Evolutionary conservation across 1,140 invertebrate species (phyloP), one percentile per base, ranked within the genome.

Genomic region (Rhysida immarginata): DNA sequence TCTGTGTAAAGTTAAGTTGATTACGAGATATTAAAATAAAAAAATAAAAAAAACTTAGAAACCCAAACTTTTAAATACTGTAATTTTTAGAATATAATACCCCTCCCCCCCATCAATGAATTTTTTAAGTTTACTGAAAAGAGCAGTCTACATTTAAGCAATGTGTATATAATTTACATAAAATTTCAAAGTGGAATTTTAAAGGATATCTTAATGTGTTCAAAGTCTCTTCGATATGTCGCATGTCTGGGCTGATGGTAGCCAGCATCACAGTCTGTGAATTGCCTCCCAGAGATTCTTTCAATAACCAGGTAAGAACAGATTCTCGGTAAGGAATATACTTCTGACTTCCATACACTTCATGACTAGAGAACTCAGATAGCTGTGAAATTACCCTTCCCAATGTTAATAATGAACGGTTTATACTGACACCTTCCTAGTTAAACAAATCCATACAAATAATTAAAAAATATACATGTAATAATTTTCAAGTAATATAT

Each of bases 401-500:
- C 57, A 91, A 69, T 1, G 84, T 87, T n/a, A 87, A 68, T 43
- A 90, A 70, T 0, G 82, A 84, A 65, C 81, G 81, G 69, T 85
- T 85, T 60, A 85, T 86, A 52, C 76, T 81, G 24, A 86, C 82
- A 25, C 85, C 85, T 76, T 89, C 85, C 78, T 81, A 61, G n/a
- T 61, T 64, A 59, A 56, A 49, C 53, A 53, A 55, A n/a, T n/a
- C n/a, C n/a, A n/a, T n/a, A n/a, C n/a, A n/a, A n/a, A n/a, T n/a
- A n/a, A n/a, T n/a, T n/a, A n/a, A n/a, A n/a, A n/a, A n/a, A n/a
- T n/a, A n/a, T n/a, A n/a, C n/a, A n/a, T n/a, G n/a, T n/a, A n/a
- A n/a, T n/a, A n/a, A n/a, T n/a, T n/a, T n/a, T n/a, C n/a, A n/a
- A n/a, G n/a, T n/a, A n/a, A n/a, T n/a, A n/a, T n/a, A n/a, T n/a